Evolutionary conservation across 2,888 invertebrate genomes (phyloP), one percentile per base, ranked within the genome.

Genomic region (Melanostoma scalare): DNA sequence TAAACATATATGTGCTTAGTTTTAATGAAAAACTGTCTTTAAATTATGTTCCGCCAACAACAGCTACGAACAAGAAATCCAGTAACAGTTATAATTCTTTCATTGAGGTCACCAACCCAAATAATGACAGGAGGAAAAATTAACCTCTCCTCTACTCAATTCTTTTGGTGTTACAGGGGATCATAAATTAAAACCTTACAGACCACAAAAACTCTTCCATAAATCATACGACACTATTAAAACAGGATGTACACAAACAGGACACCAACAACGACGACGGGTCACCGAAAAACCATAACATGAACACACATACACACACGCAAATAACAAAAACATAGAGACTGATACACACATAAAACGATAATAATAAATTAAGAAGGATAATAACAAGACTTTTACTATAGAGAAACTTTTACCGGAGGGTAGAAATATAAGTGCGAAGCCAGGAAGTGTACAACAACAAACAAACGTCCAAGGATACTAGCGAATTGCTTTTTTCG

Each of bases 281-380:
- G 50, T 38, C 50, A 63, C 53, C 53, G 4, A 63, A 30, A 50
- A 48, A 58, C 68, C 38, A 67, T 74, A 67, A 75, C 76, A 81
- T 68, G 73, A 72, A 65, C 33, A 50, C 46, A 48, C 5, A 61
- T 36, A 52, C 5, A 63, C 75, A 10, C 56, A 46, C 20, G 20
- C 1, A 20, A 20, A 20, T 20, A 44, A 35, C 36, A 60, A 10
- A 8, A 31, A 35, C 56, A 72, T 63, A 73, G 20, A 20, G 20
- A 20, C 20, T 20, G 20, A 20, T 20, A 20, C 20, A 20, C 20
- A 81, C 52, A 73, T 31, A 46, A 20, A 61, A 52, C 60, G 77
- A 77, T 77, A 77, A 84, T 84, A 78, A 84, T 84, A 84, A 84
- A 84, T 84, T 84, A 84, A 75, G 79, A 84, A 75, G 84, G 84